Conservation (phyloP, 2,888 invertebrate species). For the Drosophila silvestris region DNA sequence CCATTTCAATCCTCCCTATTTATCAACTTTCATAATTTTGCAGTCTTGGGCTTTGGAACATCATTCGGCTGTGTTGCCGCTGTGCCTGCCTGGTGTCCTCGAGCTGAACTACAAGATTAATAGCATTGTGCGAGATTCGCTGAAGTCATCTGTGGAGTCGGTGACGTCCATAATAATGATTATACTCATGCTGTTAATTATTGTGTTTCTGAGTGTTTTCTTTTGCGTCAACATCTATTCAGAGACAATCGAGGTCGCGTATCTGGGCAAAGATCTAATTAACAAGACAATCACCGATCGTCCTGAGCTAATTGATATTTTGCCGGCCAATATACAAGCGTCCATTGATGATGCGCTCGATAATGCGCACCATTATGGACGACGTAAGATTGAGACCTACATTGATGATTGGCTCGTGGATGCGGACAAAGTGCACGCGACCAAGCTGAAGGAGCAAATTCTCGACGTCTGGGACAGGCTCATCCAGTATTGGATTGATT, state of each 20-base stretch:
- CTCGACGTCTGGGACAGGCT: slow-evolving; percentile 97
- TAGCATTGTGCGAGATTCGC: slow-evolving; percentile 87
- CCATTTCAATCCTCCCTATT: background rate
- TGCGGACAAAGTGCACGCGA: slow-evolving; percentile 92
- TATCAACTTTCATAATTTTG: background rate
- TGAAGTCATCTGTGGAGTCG: slow-evolving; percentile 93
- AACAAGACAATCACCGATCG: slow-evolving; percentile 96
- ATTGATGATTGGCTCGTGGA: slow-evolving; percentile 93
- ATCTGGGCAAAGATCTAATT: slow-evolving; percentile 94
- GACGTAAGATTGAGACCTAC: slow-evolving; percentile 95
- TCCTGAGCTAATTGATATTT: slow-evolving; percentile 92
- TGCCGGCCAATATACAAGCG: slow-evolving; percentile 88
- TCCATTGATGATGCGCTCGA: slow-evolving; percentile 95
- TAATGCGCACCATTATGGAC: slow-evolving; percentile 96
- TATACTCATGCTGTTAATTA: slow-evolving; percentile 92
- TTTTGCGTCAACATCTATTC: slow-evolving; percentile 92
- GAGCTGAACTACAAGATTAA: slow-evolving; percentile 90
- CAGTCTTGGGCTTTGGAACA: slow-evolving; percentile 86
- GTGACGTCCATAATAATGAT: slow-evolving; percentile 95
- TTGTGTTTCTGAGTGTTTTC: slow-evolving; percentile 92
- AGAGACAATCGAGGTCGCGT: slow-evolving; percentile 96
- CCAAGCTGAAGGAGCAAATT: slow-evolving; percentile 94
- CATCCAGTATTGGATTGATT: slow-evolving; percentile 96
- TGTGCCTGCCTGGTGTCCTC: slow-evolving; percentile 91
- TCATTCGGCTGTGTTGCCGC: slow-evolving; percentile 89